Conservation (phyloP, 2,113 vertebrate genomes). For the Pungitius pungitius region DNA sequence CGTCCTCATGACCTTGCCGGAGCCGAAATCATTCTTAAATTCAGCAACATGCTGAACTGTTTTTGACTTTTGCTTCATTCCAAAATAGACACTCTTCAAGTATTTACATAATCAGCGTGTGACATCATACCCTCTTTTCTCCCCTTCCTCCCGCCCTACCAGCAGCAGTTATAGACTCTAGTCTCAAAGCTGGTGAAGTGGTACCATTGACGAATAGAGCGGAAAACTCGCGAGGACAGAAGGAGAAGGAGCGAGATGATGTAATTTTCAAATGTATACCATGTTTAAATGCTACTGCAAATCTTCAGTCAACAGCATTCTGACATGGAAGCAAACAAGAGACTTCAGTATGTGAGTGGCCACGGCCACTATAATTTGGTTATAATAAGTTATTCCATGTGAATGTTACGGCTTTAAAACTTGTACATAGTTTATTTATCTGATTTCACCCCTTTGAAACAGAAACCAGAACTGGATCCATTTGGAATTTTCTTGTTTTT, state of each 20-base stretch:
- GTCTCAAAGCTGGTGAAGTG: constrained; percentile 29
- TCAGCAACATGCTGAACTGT: constrained; percentile 37
- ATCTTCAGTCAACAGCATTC: background rate
- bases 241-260: background rate
- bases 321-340: background rate
- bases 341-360: background rate
- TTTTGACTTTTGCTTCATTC: constrained; percentile 31
- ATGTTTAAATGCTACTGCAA: background rate
- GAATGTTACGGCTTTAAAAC: no score
- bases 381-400: no score
- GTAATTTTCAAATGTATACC: background rate
- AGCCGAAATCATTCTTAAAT: constrained; percentile 44
- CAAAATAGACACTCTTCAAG: constrained; percentile 32
- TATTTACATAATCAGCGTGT: constrained; percentile 46
- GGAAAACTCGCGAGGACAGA: constrained; percentile 15
- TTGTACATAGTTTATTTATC: no score
- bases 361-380: no score
- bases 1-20: constrained; percentile 54
- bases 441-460: background rate
- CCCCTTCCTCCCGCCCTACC: constrained; percentile 11
- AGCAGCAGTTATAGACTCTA: constrained; percentile 34
- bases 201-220: constrained; percentile 38
- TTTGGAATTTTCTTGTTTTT: no score
- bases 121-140: constrained; percentile 24
- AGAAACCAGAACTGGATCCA: no score